phyloP scores from a whole-genome alignment of 2,797 vertebrate species.

The Myotis planiceps region DNA sequence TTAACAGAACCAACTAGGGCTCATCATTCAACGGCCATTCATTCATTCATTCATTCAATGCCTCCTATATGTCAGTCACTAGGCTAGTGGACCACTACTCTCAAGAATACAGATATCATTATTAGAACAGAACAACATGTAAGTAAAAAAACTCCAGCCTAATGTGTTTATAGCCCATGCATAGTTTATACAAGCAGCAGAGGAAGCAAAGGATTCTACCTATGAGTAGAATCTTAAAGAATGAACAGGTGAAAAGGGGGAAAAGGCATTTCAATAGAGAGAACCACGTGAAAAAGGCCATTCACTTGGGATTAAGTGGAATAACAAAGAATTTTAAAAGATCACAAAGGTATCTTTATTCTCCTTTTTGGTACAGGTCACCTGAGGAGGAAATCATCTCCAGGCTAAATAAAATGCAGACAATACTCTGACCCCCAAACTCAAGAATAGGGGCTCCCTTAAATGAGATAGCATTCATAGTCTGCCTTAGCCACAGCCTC shows the following conservation, averaged over 20 bases:
- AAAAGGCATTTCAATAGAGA: neutral
- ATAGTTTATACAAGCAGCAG: neutral
- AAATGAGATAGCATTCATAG: neutral
- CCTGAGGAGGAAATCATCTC: neutral
- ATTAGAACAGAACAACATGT: neutral
- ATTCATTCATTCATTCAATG: neutral
- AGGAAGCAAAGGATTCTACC: neutral
- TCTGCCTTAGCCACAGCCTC: neutral
- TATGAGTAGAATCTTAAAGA: neutral
- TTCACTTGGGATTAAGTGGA: neutral
- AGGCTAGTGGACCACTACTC: neutral
- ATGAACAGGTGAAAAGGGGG: neutral
- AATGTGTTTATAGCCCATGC: neutral
- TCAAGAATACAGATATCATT: neutral
- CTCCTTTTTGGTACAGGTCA: neutral
- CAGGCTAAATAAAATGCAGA: constrained; percentile 43
- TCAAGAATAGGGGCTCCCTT: neutral
- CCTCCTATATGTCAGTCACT: neutral
- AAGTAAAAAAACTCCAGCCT: neutral
- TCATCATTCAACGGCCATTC: neutral
- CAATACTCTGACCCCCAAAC: neutral
- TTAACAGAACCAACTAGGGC: neutral
- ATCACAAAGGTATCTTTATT: neutral
- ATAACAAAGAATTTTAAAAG: neutral
- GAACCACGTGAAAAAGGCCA: neutral